phyloP scores from a whole-genome alignment of 2,888 invertebrate species.

The Tuberolachnus salignus region DNA sequence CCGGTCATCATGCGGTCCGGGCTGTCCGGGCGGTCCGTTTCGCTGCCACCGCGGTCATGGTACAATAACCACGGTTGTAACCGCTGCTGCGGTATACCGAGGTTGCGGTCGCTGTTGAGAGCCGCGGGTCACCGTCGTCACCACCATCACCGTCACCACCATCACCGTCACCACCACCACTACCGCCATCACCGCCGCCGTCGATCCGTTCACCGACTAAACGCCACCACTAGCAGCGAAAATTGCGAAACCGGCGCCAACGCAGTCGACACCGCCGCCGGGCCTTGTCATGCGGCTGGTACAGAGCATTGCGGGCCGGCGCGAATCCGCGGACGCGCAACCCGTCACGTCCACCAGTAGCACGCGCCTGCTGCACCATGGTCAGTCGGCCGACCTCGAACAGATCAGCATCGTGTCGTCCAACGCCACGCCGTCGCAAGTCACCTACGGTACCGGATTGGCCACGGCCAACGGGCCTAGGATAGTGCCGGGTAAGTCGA shows the following conservation, averaged over 20 bases:
- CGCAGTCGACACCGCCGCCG: neutral
- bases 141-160: neutral
- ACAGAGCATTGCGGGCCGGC: slow-evolving; percentile 56
- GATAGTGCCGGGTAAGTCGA: slow-evolving; percentile 67
- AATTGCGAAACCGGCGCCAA: too few relatives aligned
- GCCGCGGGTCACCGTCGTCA: neutral
- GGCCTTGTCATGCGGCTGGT: slow-evolving; percentile 53
- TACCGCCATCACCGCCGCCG: neutral
- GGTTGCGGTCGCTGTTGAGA: neutral
- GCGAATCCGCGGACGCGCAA: slow-evolving; percentile 57
- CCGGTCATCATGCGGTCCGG: slow-evolving; percentile 44
- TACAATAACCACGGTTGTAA: neutral
- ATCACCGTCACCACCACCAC: neutral
- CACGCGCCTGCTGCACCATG: slow-evolving; percentile 46
- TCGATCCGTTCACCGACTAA: neutral
- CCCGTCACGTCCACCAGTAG: slow-evolving; percentile 56
- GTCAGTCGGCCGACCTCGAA: slow-evolving; percentile 67
- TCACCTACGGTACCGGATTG: slow-evolving; percentile 68
- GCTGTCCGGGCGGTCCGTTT: slow-evolving; percentile 28
- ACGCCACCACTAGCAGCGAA: too few relatives aligned
- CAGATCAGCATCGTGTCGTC: slow-evolving; percentile 73
- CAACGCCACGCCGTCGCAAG: slow-evolving; percentile 66
- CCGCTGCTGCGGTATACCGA: neutral
- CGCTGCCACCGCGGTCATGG: slow-evolving; percentile 24
- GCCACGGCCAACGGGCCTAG: slow-evolving; percentile 69